Base-by-base conservation (phyloP, 2,888 invertebrate genomes). In the Caenorhabditis imperialis region DNA sequence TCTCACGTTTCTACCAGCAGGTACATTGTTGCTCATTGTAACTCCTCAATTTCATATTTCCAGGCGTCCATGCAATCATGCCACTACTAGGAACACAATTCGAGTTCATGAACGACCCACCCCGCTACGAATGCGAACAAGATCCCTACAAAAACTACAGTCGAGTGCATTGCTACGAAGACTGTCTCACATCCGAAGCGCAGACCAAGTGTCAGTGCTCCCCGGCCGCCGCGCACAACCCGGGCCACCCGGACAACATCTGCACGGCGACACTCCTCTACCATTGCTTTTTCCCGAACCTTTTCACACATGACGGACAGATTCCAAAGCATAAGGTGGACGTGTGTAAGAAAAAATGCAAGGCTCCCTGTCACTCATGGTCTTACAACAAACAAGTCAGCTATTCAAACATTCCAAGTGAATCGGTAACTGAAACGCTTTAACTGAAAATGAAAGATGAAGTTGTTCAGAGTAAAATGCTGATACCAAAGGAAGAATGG, bases 91-190 rank as follows among this genome's bases (percentile, higher is more conserved):
- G 86, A 7, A 85, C 83, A 1, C 65, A 79, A 20, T 86, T 85
- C 72, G 85, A 85, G 25, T 86, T 86, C 54, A 84, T 84, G 77
- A 79, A 86, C 55, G 84, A 85, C 69, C 86, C 86, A 7, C 85
- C 85, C 3, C 48, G 78, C 33, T 81, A 78, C 44, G 75, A 76
- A 45, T 86, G 86, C 60, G 61, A 75, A 37, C 67, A 81, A 25
- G 77, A 84, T 50, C 55, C 63, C 0, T 51, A 77, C 47, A 57
- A 60, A 18, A 78, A 76, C 45, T 86, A 85, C 67, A 83, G 83
- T 42, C 62, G 81, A 23, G 81, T 85, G 6, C 83, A 80, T 77
- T 85, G 85, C 44, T 85, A 75, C 60, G 85, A 85, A 62, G 67
- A 61, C 18, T 86, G 86, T 58, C 42, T 85, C 10, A 80, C 75